These are phyloP conservation scores for Acanthornis magna DNA, from an alignment of 2,797 vertebrate genomes.

Conservation along the genomic window DNA sequence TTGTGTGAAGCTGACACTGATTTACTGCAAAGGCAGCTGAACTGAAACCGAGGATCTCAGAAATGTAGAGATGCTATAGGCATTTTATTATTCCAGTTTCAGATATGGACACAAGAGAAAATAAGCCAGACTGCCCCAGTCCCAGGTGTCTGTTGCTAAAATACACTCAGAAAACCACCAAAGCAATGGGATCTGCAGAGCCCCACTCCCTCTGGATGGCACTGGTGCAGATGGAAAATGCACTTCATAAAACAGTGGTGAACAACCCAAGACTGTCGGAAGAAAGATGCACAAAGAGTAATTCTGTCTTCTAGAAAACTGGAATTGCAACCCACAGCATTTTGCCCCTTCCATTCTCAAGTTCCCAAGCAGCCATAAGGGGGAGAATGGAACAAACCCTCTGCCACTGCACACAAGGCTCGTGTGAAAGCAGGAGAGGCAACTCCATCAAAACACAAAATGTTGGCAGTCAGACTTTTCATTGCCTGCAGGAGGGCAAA, in stretches of 20 bases:
- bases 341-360: background rate
- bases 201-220: background rate
- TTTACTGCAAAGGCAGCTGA: background rate
- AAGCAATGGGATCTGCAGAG: background rate
- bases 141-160: background rate
- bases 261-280: background rate
- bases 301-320: background rate
- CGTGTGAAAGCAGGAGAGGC: background rate
- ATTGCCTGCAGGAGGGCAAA: background rate
- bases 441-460: background rate
- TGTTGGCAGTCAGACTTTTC: background rate
- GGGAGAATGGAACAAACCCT: background rate
- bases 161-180: background rate
- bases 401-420: background rate
- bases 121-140: background rate
- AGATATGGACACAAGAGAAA: rapidly evolving
- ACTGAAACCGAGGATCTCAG: background rate
- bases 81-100: background rate
- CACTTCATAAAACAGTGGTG: background rate
- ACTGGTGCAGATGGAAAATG: background rate
- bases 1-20: background rate
- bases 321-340: background rate
- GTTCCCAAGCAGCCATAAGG: background rate
- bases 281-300: background rate
- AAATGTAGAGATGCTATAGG: background rate